Conservation (phyloP, 2,797 vertebrate genomes). For the Acrossocheilus wenchowensis region DNA sequence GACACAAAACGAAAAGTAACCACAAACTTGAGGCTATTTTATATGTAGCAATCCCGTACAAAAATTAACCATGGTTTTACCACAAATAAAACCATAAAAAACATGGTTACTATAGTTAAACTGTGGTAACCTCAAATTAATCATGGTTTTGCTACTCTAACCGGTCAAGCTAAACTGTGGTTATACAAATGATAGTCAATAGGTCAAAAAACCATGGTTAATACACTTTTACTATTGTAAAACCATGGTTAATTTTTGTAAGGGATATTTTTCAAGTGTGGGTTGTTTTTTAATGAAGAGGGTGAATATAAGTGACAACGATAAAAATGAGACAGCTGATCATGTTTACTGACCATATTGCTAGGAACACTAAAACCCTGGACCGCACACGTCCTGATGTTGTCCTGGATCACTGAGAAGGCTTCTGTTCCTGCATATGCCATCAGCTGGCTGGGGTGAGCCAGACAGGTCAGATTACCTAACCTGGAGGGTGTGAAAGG, state of each 20-base stretch:
- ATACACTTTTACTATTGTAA: background rate
- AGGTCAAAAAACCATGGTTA: too few species aligned
- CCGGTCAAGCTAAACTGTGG: too few species aligned
- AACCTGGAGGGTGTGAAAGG: constrained; percentile 68
- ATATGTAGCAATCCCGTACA: background rate
- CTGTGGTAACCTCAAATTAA: too few species aligned
- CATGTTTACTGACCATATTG: constrained; percentile 68
- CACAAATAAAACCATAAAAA: too few species aligned
- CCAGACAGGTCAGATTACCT: constrained; percentile 74
- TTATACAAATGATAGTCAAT: too few species aligned
- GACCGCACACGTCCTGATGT: constrained; percentile 69
- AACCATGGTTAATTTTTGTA: background rate
- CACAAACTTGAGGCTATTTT: background rate
- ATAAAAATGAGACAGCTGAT: background rate
- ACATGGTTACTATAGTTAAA: too few species aligned
- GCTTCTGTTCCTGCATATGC: constrained; percentile 66
- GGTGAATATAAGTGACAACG: constrained; percentile 12
- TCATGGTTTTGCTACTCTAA: too few species aligned
- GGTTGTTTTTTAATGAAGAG: background rate
- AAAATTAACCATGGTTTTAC: too few species aligned
- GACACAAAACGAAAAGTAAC: background rate
- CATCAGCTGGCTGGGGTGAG: constrained; percentile 71
- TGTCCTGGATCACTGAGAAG: constrained; percentile 72
- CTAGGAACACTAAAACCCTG: constrained; percentile 70
- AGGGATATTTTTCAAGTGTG: background rate